These are phyloP conservation scores for Drosophila cardini DNA, from an alignment of 1,140 invertebrate genomes.

Conservation along the genomic window DNA sequence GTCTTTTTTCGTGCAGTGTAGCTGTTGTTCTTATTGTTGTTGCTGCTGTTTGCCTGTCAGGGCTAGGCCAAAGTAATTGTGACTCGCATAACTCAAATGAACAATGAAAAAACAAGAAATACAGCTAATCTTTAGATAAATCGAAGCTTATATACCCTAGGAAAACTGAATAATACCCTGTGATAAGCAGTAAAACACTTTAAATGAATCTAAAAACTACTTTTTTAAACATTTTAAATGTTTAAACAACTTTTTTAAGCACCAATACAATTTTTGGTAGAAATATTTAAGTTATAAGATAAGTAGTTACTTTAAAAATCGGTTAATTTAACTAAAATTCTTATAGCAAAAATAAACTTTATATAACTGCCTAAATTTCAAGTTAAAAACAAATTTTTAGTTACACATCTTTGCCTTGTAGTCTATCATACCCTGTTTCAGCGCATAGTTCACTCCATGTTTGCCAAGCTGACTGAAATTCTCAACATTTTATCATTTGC, in stretches of 20 bases:
- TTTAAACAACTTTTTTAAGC: too few relatives aligned
- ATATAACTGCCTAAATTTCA: too few relatives aligned
- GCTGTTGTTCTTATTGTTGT: conserved; percentile 4
- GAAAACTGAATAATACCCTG: neutral
- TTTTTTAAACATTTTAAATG: too few relatives aligned
- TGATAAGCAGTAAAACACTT: neutral
- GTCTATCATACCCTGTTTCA: neutral
- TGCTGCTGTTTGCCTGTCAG: conserved; percentile 46
- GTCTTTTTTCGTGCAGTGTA: neutral
- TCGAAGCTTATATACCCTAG: neutral
- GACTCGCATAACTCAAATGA: conserved; percentile 40
- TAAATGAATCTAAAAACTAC: too few relatives aligned
- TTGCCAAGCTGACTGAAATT: conserved; percentile 11
- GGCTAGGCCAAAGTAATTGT: conserved; percentile 72
- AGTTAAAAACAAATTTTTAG: too few relatives aligned
- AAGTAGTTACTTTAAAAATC: too few relatives aligned
- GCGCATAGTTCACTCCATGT: neutral
- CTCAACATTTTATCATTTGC: conserved; percentile 3
- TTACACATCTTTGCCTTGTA: too few relatives aligned
- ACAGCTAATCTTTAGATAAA: neutral
- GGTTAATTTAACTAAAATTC: too few relatives aligned
- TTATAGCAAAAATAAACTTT: too few relatives aligned
- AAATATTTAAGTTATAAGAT: too few relatives aligned
- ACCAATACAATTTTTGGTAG: too few relatives aligned
- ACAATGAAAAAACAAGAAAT: conserved; percentile 9